phyloP scores from a whole-genome alignment of 2,113 vertebrate genomes.

The Coptodon rendalli region DNA sequence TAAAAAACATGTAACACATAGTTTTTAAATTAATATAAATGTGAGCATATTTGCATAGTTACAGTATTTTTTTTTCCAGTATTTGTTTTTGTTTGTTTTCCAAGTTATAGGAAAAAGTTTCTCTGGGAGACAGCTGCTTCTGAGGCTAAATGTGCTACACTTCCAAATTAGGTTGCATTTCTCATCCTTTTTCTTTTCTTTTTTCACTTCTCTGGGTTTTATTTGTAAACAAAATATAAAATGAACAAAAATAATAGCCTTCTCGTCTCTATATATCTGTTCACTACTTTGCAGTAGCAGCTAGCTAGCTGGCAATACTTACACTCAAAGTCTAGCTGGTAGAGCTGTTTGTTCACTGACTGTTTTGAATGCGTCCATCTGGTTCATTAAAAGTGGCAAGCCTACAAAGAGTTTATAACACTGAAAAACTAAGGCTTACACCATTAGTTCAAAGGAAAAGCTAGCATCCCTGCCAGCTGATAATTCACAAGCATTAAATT shows the following conservation, averaged over 20 bases:
- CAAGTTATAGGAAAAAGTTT: accelerated
- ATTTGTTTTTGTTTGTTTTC: background rate
- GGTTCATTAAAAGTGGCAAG: background rate
- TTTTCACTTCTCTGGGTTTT: background rate
- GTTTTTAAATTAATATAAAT: background rate
- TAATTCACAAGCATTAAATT: background rate
- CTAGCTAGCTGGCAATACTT: background rate
- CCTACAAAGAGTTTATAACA: background rate
- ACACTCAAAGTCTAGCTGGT: background rate
- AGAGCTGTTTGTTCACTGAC: background rate
- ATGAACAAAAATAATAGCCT: background rate
- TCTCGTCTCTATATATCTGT: background rate
- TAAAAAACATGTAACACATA: accelerated
- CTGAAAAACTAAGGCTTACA: background rate
- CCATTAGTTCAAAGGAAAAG: background rate
- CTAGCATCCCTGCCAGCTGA: background rate
- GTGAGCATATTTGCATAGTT: background rate
- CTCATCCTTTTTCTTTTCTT: background rate
- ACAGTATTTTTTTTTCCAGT: background rate
- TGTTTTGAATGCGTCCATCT: background rate
- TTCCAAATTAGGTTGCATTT: background rate
- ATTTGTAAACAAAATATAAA: background rate
- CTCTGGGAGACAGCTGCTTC: background rate
- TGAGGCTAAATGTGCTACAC: background rate
- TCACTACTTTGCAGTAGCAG: background rate